Evolutionary conservation across 2,113 vertebrate species (phyloP).

Genomic region (Microcebus jonahi): DNA sequence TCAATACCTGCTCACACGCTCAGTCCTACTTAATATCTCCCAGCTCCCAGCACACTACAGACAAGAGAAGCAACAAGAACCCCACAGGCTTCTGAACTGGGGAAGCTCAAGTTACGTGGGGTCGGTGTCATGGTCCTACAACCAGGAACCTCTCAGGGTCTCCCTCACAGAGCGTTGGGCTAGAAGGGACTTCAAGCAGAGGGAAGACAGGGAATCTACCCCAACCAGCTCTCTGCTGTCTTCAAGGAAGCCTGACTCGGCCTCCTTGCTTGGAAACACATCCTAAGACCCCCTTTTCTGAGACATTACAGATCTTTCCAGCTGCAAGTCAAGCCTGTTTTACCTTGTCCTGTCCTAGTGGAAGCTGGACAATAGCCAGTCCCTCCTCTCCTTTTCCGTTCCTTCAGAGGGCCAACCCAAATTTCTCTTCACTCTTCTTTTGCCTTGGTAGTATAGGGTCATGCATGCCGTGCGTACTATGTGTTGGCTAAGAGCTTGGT

Average conservation of each 20-base stretch:
- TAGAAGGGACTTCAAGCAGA: neutral
- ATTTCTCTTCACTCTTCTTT: neutral
- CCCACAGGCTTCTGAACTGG: neutral
- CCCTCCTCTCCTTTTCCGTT: neutral
- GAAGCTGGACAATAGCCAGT: neutral
- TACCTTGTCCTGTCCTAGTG: neutral
- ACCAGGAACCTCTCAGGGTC: neutral
- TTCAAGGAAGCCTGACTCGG: neutral
- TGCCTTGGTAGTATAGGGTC: neutral
- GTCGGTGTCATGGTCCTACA: neutral
- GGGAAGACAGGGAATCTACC: neutral
- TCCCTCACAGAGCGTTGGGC: neutral
- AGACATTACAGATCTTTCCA: neutral
- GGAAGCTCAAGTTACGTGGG: neutral
- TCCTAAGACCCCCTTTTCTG: neutral
- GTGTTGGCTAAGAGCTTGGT: fast-evolving
- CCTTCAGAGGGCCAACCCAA: neutral
- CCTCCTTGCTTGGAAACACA: neutral
- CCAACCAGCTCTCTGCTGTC: neutral
- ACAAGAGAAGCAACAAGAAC: neutral
- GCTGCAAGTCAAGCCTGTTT: neutral
- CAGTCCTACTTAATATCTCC: neutral
- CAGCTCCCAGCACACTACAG: neutral
- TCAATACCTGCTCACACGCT: neutral
- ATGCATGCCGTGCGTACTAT: too few species aligned